A percentile compares a stretch with the other conserved stretches of the same genome.
These are phyloP conservation scores for Mycetomoellerius zeteki DNA, from an alignment of 1,140 invertebrate genomes.

Conservation along the genomic window DNA sequence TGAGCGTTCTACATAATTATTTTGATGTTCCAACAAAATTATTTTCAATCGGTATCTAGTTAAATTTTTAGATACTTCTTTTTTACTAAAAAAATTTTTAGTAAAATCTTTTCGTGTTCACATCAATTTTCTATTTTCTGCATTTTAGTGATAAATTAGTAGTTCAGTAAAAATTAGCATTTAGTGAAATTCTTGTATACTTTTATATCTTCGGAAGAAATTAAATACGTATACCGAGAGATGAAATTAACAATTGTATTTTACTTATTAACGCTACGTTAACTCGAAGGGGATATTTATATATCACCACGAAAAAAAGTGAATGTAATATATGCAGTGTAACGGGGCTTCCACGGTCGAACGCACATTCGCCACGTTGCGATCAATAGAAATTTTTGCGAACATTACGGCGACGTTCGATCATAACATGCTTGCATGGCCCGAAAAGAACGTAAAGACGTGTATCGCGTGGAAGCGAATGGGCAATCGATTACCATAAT, in stretches of 20 bases:
- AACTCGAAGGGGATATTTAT: background rate
- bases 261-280: background rate
- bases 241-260: background rate
- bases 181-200: background rate
- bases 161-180: background rate
- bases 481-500: constrained; percentile 79
- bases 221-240: background rate
- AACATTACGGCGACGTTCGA: constrained; percentile 47
- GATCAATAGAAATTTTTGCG: constrained; percentile 35
- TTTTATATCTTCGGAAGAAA: background rate
- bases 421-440: constrained; percentile 24
- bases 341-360: background rate
- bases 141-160: background rate
- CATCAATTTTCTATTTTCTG: constrained; percentile 1
- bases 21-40: too few species aligned
- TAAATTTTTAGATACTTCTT: too few species aligned
- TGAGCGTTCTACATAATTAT: too few species aligned
- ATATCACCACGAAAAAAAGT: background rate
- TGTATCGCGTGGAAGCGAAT: constrained; percentile 72
- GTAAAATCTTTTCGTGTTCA: too few species aligned
- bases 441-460: constrained; percentile 37
- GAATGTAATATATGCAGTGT: background rate
- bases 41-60: too few species aligned
- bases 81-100: too few species aligned
- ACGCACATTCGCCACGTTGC: constrained; percentile 25